A percentile compares a stretch with the other conserved stretches of the same genome.
These are phyloP conservation scores for Calliphora vomitoria DNA, from an alignment of 2,888 invertebrate genomes.

Conservation along the genomic window DNA sequence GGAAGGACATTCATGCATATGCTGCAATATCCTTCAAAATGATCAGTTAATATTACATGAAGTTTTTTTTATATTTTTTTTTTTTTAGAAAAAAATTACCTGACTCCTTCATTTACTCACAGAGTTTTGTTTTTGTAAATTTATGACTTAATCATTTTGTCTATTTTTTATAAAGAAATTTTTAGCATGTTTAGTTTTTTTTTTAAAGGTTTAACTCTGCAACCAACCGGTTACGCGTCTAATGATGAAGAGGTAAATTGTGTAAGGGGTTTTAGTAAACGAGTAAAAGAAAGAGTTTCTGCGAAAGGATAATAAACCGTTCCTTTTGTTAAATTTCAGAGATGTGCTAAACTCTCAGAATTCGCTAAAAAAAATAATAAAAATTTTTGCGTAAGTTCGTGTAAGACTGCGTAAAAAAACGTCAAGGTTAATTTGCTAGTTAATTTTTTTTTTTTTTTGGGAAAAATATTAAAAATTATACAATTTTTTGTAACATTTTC, in stretches of 20 bases:
- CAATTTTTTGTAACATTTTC: conserved; percentile 38
- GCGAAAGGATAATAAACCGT: conserved; percentile 72
- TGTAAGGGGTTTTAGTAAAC: conserved; percentile 24
- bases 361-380: conserved; percentile 40
- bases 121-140: conserved; percentile 25
- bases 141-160: conserved; percentile 62
- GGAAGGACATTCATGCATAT: conserved; percentile 44
- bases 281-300: conserved; percentile 69
- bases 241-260: conserved; percentile 66
- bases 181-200: conserved; percentile 37
- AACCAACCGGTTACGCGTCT: conserved; percentile 58
- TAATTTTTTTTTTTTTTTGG: neutral
- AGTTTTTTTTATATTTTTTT: conserved; percentile 6
- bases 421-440: conserved; percentile 51
- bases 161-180: conserved; percentile 28
- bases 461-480: conserved; percentile 35
- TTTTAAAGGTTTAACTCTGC: neutral
- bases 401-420: conserved; percentile 63
- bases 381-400: conserved; percentile 66
- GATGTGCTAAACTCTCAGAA: neutral
- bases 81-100: conserved; percentile 27
- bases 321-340: conserved; percentile 21
- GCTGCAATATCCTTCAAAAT: conserved; percentile 48
- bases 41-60: conserved; percentile 45
- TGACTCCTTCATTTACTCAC: conserved; percentile 1